Evolutionary conservation across 2,888 invertebrate species (phyloP).

Genomic region (Arctia plantaginis): DNA sequence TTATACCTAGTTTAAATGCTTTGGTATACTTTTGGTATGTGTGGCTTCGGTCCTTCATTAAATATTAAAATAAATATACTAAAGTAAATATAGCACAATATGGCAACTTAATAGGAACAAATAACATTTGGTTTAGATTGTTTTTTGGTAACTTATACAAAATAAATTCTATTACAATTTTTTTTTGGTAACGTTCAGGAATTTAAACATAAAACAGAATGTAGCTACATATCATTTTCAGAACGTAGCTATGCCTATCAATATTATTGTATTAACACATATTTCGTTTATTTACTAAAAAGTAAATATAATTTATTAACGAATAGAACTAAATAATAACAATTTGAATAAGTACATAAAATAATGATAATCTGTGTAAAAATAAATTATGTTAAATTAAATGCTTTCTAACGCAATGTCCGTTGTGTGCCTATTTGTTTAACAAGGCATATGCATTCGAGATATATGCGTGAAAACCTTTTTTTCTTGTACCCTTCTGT

Average conservation of each 20-base stretch:
- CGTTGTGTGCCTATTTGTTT: neutral
- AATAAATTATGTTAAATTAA: neutral
- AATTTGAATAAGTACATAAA: neutral
- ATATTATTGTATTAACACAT: neutral
- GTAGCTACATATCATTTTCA: neutral
- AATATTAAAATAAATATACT: slow-evolving; percentile 38
- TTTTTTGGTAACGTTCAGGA: slow-evolving; percentile 3
- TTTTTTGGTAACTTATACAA: slow-evolving; percentile 28
- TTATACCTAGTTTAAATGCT: slow-evolving; percentile 58
- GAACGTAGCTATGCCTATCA: neutral
- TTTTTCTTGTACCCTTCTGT: neutral
- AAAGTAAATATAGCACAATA: slow-evolving; percentile 44
- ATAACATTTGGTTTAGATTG: slow-evolving; percentile 30
- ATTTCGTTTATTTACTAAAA: neutral
- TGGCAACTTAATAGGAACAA: slow-evolving; percentile 70
- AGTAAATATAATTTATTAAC: neutral
- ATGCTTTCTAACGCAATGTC: neutral
- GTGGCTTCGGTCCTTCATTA: slow-evolving; percentile 48
- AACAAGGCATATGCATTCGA: neutral
- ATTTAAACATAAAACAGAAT: neutral
- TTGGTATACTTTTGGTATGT: slow-evolving; percentile 56
- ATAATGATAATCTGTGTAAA: neutral
- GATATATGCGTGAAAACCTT: neutral
- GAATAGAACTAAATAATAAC: neutral
- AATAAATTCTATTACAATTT: neutral